Conservation (phyloP, 2,888 invertebrate species). For the Plagodis pulveraria region DNA sequence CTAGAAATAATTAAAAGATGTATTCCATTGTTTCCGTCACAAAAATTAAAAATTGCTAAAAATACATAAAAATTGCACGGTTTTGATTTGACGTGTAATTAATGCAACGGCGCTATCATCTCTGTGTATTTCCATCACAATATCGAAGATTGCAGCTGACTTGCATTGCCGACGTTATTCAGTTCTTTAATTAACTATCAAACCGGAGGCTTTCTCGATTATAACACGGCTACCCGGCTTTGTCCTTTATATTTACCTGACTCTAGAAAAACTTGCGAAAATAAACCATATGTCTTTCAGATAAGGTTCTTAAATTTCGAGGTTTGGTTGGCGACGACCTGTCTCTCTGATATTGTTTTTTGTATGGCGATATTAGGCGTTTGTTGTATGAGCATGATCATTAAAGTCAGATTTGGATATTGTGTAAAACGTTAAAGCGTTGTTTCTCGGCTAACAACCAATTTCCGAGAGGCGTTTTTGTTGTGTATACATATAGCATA, state of each 20-base stretch:
- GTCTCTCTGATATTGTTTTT: conserved; percentile 77
- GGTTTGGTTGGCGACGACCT: conserved; percentile 66
- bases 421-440: conserved; percentile 52
- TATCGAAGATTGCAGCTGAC: conserved; percentile 77
- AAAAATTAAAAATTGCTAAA: no score
- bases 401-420: conserved; percentile 57
- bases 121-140: conserved; percentile 47
- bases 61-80: no score
- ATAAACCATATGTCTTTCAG: conserved; percentile 44
- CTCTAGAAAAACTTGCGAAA: conserved; percentile 48
- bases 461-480: conserved; percentile 43
- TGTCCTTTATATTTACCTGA: conserved; percentile 63
- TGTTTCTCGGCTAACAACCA: conserved; percentile 48
- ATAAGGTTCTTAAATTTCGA: conserved; percentile 45
- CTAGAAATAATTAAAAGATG: no score
- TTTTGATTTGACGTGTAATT: not conserved
- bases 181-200: conserved; percentile 83
- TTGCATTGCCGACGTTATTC: conserved; percentile 78
- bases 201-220: conserved; percentile 80
- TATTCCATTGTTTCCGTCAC: no score
- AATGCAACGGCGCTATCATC: conserved; percentile 45
- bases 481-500: conserved; percentile 30
- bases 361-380: conserved; percentile 60
- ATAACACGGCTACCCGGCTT: conserved; percentile 79
- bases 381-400: conserved; percentile 57